These are phyloP conservation scores for Conus betulinus DNA, from an alignment of 1,140 invertebrate genomes.

Conservation along the genomic window DNA sequence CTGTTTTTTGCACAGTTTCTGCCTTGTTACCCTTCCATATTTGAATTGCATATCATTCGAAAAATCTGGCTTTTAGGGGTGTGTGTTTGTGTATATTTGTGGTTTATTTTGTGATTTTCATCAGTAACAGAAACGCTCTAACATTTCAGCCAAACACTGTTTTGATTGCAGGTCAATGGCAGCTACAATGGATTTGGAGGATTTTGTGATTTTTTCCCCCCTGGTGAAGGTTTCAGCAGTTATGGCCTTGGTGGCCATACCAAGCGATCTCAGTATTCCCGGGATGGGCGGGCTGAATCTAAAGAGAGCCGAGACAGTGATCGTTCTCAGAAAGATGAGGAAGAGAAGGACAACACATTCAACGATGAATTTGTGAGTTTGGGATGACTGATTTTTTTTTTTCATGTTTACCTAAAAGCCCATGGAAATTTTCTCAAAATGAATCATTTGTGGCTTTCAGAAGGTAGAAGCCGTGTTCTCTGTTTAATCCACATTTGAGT, in stretches of 20 bases:
- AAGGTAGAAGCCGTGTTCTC: too few species aligned
- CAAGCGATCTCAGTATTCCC: slow-evolving; percentile 60
- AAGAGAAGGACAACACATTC: slow-evolving; percentile 66
- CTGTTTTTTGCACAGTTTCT: too few species aligned
- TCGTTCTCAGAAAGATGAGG: slow-evolving; percentile 52
- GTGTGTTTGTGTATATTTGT: too few species aligned
- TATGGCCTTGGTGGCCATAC: slow-evolving; percentile 11
- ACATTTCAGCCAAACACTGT: not conserved
- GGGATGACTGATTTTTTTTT: not conserved
- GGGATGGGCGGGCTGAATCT: slow-evolving; percentile 62
- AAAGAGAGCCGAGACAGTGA: slow-evolving; percentile 59
- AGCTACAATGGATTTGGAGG: slow-evolving; percentile 50
- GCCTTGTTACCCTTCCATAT: too few species aligned
- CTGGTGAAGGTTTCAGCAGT: slow-evolving; percentile 51
- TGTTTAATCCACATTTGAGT: too few species aligned
- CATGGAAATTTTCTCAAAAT: too few species aligned
- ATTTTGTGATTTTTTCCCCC: slow-evolving; percentile 64
- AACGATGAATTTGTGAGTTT: slow-evolving; percentile 74
- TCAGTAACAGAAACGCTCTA: not conserved
- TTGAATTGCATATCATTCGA: too few species aligned
- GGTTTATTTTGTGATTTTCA: too few species aligned
- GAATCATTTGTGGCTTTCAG: too few species aligned
- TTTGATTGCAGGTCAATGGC: slow-evolving; percentile 55
- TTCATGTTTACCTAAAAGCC: too few species aligned
- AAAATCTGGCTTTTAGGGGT: too few species aligned